Percentiles rank a stretch among this genome's conserved stretches.
Evolutionary conservation across 1,140 invertebrate species (phyloP).

Genomic region (Micrasema minimum): DNA sequence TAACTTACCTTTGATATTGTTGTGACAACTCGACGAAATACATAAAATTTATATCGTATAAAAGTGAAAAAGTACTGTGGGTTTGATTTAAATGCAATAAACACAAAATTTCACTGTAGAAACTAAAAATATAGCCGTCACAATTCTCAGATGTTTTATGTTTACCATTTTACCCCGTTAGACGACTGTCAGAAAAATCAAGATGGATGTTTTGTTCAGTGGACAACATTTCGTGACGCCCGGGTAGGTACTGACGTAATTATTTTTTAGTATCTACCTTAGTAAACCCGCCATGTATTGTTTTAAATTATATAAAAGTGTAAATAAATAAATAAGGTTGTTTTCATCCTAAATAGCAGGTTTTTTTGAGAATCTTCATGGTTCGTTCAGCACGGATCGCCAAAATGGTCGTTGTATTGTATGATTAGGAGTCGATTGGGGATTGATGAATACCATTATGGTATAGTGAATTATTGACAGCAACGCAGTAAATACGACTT

Average conservation of each 20-base stretch:
- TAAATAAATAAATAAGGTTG: too few species aligned
- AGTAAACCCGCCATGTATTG: too few species aligned
- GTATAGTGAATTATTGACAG: too few species aligned
- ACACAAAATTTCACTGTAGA: conserved; percentile 5
- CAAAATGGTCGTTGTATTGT: too few species aligned
- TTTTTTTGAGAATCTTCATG: too few species aligned
- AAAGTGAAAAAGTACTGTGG: not conserved
- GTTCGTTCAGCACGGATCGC: too few species aligned
- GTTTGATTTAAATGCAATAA: conserved; percentile 4
- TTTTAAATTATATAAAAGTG: too few species aligned
- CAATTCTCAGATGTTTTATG: conserved; percentile 45
- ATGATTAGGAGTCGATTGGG: too few species aligned
- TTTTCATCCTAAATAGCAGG: too few species aligned
- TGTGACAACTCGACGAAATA: conserved; percentile 13
- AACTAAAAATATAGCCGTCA: conserved; percentile 44
- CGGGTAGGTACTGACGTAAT: not conserved
- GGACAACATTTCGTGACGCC: conserved; percentile 16
- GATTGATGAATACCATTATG: too few species aligned
- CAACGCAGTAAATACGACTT: too few species aligned
- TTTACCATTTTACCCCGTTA: conserved; percentile 50
- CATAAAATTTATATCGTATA: conserved; percentile 7
- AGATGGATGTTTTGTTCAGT: conserved; percentile 12
- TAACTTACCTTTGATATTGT: conserved; percentile 32
- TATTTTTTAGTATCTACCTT: too few species aligned
- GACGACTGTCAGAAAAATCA: conserved; percentile 44